phyloP scores from a whole-genome alignment of 2,113 vertebrate species.

The Neogobius melanostomus region DNA sequence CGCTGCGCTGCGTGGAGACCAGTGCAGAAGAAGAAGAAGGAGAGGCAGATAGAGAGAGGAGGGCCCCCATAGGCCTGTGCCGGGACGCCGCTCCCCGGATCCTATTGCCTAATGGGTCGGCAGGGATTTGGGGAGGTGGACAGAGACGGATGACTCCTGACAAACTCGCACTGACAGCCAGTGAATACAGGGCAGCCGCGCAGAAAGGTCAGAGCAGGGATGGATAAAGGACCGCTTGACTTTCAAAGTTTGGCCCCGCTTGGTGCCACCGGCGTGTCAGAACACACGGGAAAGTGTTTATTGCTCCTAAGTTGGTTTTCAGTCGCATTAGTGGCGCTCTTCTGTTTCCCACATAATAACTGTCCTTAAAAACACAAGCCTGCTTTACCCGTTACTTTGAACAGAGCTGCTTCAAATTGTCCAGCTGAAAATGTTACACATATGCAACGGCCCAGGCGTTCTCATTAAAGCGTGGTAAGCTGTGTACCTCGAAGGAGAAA shows the following conservation, averaged over 20 bases:
- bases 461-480: conserved; percentile 54
- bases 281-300: conserved; percentile 52
- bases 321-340: conserved; percentile 26
- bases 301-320: conserved; percentile 48
- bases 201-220: conserved; percentile 88
- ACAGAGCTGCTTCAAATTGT: conserved; percentile 14
- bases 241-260: conserved; percentile 86
- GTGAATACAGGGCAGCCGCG: conserved; percentile 86
- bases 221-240: conserved; percentile 84
- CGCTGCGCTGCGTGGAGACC: conserved; percentile 78
- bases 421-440: conserved; percentile 22
- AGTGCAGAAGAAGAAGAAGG: conserved; percentile 33
- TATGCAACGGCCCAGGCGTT: conserved; percentile 40
- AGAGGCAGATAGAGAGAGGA: conserved; percentile 32
- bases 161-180: conserved; percentile 85
- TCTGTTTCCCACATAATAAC: conserved; percentile 3
- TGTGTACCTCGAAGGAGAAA: conserved; percentile 59
- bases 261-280: conserved; percentile 61
- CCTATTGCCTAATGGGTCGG: conserved; percentile 86
- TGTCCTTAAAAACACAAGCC: neutral
- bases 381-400: conserved; percentile 8
- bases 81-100: conserved; percentile 82
- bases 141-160: conserved; percentile 89
- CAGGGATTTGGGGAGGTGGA: conserved; percentile 79
- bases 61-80: conserved; percentile 69